Conservation (phyloP, 2,888 invertebrate genomes). For the Alcis repandata region DNA sequence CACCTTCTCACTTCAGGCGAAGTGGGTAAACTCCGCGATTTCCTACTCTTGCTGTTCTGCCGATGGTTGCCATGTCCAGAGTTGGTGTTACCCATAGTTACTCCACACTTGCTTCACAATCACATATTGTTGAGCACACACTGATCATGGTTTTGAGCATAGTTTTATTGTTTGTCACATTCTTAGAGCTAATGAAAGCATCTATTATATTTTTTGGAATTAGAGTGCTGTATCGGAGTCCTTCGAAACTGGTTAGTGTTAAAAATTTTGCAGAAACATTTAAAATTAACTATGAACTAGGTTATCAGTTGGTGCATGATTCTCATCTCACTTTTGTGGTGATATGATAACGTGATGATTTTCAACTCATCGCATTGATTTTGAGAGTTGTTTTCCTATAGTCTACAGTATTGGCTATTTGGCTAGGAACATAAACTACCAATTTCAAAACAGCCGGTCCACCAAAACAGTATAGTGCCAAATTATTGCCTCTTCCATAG, state of each 20-base stretch:
- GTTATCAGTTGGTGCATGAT: too few relatives aligned
- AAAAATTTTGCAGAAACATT: too few relatives aligned
- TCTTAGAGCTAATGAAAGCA: neutral
- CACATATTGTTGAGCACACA: slow-evolving; percentile 44
- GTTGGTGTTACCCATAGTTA: slow-evolving; percentile 78
- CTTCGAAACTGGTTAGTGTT: neutral
- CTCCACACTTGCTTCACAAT: slow-evolving; percentile 38
- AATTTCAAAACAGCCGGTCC: slow-evolving; percentile 34
- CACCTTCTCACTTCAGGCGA: slow-evolving; percentile 93
- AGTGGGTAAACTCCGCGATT: slow-evolving; percentile 91
- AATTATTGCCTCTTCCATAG: slow-evolving; percentile 30
- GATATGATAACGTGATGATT: too few relatives aligned
- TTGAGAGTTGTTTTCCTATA: neutral
- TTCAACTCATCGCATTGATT: neutral
- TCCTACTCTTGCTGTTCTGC: slow-evolving; percentile 82
- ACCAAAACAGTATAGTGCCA: slow-evolving; percentile 8
- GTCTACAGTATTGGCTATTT: neutral
- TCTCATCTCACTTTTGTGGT: too few relatives aligned
- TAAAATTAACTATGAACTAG: too few relatives aligned
- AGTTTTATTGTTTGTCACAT: slow-evolving; percentile 2
- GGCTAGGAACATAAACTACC: neutral
- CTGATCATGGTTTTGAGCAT: slow-evolving; percentile 4
- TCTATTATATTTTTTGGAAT: neutral
- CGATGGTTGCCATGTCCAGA: slow-evolving; percentile 77
- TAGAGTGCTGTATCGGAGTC: slow-evolving; percentile 12